Percentiles rank a stretch among this genome's conserved stretches.
These are phyloP conservation scores for Andrena fulva DNA, from an alignment of 2,888 invertebrate genomes.

Conservation along the genomic window DNA sequence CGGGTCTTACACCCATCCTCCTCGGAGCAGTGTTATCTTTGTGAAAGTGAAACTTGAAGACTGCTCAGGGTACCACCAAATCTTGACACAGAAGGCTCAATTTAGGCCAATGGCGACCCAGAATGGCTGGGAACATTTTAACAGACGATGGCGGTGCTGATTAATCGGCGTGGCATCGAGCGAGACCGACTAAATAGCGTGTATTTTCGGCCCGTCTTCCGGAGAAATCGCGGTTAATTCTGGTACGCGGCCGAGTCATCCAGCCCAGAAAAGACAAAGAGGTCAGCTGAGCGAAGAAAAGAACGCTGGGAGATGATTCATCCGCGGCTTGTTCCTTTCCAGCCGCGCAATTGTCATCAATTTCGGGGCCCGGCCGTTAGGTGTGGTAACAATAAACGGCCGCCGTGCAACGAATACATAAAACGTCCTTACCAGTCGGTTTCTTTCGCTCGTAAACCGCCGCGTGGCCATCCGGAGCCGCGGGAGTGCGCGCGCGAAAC, in stretches of 20 bases:
- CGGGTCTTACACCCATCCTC: too few species aligned
- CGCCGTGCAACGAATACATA: conserved; percentile 65
- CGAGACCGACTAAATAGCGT: conserved; percentile 9
- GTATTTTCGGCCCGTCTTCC: conserved; percentile 52
- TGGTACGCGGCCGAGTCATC: conserved; percentile 57
- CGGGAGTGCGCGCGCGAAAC: background rate
- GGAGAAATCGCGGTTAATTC: conserved; percentile 71
- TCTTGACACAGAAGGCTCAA: background rate
- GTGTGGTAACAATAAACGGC: conserved; percentile 66
- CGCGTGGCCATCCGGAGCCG: conserved; percentile 6
- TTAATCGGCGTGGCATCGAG: conserved; percentile 30
- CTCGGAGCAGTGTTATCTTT: too few species aligned
- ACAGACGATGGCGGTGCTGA: conserved; percentile 21
- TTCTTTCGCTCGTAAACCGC: conserved; percentile 45
- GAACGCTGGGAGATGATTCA: conserved; percentile 65
- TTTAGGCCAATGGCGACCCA: background rate
- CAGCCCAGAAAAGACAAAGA: conserved; percentile 65
- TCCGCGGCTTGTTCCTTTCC: conserved; percentile 49
- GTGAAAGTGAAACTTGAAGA: too few species aligned
- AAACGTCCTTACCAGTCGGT: conserved; percentile 21
- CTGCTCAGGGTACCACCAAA: too few species aligned
- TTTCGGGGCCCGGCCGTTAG: conserved; percentile 55
- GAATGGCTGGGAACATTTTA: background rate
- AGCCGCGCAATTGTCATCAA: conserved; percentile 66
- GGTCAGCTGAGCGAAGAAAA: conserved; percentile 55